Conservation (phyloP, 1,140 invertebrate genomes). For the Megalopta genalis region DNA sequence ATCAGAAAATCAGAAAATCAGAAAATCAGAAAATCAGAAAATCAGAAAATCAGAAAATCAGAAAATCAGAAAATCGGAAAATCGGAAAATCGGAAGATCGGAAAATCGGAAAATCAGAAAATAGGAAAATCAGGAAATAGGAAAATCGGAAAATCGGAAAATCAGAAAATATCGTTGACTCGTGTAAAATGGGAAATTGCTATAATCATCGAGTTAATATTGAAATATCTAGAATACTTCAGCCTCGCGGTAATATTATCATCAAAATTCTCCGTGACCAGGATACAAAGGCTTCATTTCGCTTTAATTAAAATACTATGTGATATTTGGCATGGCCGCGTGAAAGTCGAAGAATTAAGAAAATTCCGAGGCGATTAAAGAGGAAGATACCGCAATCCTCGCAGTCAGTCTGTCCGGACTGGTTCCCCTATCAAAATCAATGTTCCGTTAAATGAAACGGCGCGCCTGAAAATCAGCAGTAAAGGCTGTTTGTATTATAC, state of each 20-base stretch:
- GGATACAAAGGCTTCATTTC: neutral
- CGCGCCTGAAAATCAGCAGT: neutral
- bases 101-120: no score
- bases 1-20: no score
- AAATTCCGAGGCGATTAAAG: neutral
- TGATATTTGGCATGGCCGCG: neutral
- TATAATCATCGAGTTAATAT: neutral
- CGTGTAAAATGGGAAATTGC: neutral
- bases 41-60: no score
- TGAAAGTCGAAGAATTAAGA: neutral
- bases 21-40: no score
- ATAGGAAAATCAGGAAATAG: no score
- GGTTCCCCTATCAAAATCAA: constrained; percentile 17
- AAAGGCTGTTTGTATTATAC: neutral
- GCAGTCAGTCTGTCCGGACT: neutral
- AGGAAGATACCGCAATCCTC: neutral
- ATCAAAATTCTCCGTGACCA: neutral
- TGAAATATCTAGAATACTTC: neutral
- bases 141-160: no score
- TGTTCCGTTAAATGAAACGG: constrained; percentile 44
- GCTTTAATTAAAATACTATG: neutral
- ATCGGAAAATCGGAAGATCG: no score
- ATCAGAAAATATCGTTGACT: no score
- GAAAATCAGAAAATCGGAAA: no score
- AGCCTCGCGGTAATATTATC: neutral